phyloP scores from a whole-genome alignment of 2,113 vertebrate genomes.

The Bujurquina vittata region DNA sequence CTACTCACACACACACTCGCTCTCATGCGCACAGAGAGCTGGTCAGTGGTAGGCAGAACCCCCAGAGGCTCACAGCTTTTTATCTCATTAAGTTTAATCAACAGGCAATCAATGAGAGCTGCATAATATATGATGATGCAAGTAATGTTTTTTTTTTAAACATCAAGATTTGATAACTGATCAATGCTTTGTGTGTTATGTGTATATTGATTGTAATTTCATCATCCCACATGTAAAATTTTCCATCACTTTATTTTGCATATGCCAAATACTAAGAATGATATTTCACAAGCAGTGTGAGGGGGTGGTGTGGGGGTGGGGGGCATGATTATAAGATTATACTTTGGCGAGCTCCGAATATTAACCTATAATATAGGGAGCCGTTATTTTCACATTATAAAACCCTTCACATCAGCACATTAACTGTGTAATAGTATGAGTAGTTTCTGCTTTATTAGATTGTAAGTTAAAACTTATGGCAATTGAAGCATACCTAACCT shows the following conservation, averaged over 20 bases:
- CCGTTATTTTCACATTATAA: neutral
- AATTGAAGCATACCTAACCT: neutral
- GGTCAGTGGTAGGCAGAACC: conserved; percentile 10
- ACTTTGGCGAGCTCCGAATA: neutral
- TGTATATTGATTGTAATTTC: neutral
- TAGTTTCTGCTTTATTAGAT: neutral
- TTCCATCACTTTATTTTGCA: neutral
- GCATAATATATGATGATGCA: conserved; percentile 1
- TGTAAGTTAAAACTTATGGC: neutral
- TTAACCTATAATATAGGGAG: neutral
- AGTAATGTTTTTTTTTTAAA: conserved; percentile 30
- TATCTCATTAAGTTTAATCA: conserved; percentile 56
- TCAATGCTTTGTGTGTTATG: conserved; percentile 4
- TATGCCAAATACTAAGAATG: neutral
- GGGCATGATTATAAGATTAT: neutral
- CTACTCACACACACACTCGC: neutral
- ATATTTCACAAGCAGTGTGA: neutral
- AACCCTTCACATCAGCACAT: neutral
- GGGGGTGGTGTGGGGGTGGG: no score
- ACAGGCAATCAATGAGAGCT: neutral
- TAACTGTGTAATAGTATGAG: neutral
- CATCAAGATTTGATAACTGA: conserved; percentile 5
- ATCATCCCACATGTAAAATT: neutral
- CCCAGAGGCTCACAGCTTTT: neutral
- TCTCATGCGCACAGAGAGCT: neutral